These are phyloP conservation scores for Eunapius fragilis DNA, from an alignment of 37 sponge, comb jelly and placozoan species.

Conservation along the genomic window DNA sequence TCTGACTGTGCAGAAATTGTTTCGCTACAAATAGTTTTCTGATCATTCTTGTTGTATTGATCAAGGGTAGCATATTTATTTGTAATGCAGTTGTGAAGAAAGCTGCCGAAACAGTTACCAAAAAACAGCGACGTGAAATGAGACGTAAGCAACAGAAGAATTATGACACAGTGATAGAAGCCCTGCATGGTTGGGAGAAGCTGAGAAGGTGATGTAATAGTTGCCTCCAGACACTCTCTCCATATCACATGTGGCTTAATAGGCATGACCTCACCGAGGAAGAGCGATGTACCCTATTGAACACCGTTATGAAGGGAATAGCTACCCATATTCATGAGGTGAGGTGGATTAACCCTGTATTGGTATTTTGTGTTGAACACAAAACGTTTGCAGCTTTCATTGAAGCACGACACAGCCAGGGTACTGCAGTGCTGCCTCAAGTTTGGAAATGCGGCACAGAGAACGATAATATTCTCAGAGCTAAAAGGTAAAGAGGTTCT, in stretches of 20 bases:
- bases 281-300: slow-evolving; percentile 4
- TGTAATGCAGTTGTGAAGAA: not conserved
- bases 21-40: too few species aligned
- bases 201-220: slow-evolving; percentile 34
- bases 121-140: slow-evolving; percentile 33
- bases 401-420: slow-evolving; percentile 89
- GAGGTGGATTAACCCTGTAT: not conserved
- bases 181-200: slow-evolving; percentile 53
- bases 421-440: slow-evolving; percentile 84
- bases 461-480: slow-evolving; percentile 56
- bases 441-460: slow-evolving; percentile 74
- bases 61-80: too few species aligned
- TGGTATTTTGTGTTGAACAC: slow-evolving; percentile 3
- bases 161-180: slow-evolving; percentile 23
- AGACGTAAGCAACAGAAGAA: slow-evolving; percentile 19
- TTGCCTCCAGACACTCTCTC: not conserved
- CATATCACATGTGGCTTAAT: not conserved
- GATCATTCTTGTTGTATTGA: too few species aligned
- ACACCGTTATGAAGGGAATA: slow-evolving; percentile 9
- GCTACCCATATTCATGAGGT: slow-evolving; percentile 35
- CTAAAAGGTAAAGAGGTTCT: slow-evolving; percentile 61
- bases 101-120: slow-evolving; percentile 5
- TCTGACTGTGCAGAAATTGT: too few species aligned
- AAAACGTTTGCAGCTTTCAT: slow-evolving; percentile 33
- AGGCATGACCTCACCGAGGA: slow-evolving; percentile 31